These are phyloP conservation scores for Tragopan temminckii DNA, from an alignment of 2,797 vertebrate genomes.

Conservation along the genomic window DNA sequence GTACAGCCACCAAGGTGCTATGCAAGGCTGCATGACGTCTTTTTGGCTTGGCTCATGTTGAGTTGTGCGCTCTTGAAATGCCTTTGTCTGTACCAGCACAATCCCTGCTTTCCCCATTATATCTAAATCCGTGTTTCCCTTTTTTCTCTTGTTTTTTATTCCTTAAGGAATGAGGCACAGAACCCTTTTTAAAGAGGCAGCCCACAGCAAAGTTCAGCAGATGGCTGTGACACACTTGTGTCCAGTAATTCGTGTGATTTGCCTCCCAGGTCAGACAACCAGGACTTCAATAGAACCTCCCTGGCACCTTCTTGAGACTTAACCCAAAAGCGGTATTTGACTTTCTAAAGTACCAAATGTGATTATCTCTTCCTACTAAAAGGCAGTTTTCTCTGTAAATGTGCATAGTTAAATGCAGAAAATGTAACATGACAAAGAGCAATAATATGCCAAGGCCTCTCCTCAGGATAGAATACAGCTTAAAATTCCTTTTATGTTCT, in stretches of 20 bases:
- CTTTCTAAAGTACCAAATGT: background rate
- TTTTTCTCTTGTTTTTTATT: background rate
- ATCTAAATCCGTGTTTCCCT: background rate
- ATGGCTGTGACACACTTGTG: background rate
- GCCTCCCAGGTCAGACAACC: background rate
- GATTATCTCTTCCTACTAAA: background rate
- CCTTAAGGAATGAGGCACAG: background rate
- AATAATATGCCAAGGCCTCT: background rate
- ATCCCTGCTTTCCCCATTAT: background rate
- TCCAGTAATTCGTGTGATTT: background rate
- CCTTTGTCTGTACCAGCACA: rapidly evolving
- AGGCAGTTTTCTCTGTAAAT: background rate
- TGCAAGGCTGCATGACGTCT: background rate
- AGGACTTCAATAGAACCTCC: background rate
- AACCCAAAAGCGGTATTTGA: background rate
- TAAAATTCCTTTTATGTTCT: background rate
- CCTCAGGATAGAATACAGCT: background rate
- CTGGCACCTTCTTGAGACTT: background rate
- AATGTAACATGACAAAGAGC: background rate
- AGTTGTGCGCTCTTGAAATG: background rate
- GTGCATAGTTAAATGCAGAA: background rate
- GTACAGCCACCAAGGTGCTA: background rate
- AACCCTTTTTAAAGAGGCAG: background rate
- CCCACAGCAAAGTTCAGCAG: background rate
- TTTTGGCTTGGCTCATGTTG: background rate